Evolutionary conservation across 2,888 invertebrate genomes (phyloP), one percentile per base, ranked within the genome.

Genomic region (Argyresthia goedartella): DNA sequence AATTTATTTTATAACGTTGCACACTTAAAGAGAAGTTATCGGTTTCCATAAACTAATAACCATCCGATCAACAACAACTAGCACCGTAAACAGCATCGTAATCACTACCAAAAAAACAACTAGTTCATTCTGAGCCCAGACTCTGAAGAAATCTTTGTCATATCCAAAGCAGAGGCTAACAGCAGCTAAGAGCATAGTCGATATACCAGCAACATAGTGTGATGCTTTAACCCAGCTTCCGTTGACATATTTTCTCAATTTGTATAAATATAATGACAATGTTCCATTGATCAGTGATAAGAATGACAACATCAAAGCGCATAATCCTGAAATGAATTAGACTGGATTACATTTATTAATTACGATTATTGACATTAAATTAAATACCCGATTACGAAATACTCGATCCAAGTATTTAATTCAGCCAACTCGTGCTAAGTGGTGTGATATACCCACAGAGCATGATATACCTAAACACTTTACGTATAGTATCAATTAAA

Each of bases 101-200:
- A 48, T 15, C 8, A 15, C 48, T 1, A 48, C 14, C 36, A 48
- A 7, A 14, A 15, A 14, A 1, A 9, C 8, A 48, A 35, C 13
- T 15, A 48, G 13, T 0, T 13, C 34, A 25, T 9, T 48, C 48
- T 58, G 59, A 0, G 62, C 55, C 71, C 72, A 73, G 0, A 33
- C 49, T 41, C 35, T 63, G 52, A 71, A 73, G 1, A 65, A 60
- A 0, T 34, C 49, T n/a, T 60, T 62, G 11, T 66, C 52, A 46
- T 66, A 68, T 1, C 64, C 69, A 8, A 59, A 61, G 16, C 66
- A 64, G 10, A 74, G 63, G 46, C 69, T 63, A 0, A 60, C 62
- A 1, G 71, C 57, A 4, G 66, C 64, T 2, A 71, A 49, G 13
- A 68, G 55, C 25, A 70, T 50, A n/a, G 65, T 62, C 1, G 54